Conservation (phyloP, 2,888 invertebrate species). For the Pyrocoelia pectoralis region DNA sequence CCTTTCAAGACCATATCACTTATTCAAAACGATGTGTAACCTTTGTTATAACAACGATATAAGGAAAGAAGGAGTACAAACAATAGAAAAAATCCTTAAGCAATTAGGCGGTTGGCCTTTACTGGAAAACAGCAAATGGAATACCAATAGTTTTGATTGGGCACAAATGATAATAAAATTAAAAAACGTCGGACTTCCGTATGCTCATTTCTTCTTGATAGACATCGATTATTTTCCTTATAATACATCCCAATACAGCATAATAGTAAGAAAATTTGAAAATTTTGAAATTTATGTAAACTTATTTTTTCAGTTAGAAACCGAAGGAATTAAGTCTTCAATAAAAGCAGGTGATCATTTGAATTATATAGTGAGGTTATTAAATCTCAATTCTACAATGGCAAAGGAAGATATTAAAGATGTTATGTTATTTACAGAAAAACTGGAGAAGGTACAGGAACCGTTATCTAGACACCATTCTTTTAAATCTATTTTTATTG, state of each 20-base stretch:
- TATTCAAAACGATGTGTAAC: conserved; percentile 85
- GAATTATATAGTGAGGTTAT: too few relatives aligned
- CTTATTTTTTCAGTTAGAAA: too few relatives aligned
- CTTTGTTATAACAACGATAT: conserved; percentile 81
- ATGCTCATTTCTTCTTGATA: conserved; percentile 78
- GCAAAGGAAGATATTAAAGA: too few relatives aligned
- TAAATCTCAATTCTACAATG: too few relatives aligned
- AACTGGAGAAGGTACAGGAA: too few relatives aligned
- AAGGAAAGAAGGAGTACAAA: conserved; percentile 77
- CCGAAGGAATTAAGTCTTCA: too few relatives aligned
- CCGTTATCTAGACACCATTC: too few relatives aligned
- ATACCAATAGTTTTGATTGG: conserved; percentile 78
- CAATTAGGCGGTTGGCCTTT: conserved; percentile 85
- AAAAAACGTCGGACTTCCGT: conserved; percentile 80
- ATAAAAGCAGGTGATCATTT: too few relatives aligned
- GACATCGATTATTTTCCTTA: conserved; percentile 22
- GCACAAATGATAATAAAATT: conserved; percentile 83
- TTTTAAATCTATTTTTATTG: too few relatives aligned
- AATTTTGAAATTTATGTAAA: not conserved
- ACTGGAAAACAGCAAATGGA: conserved; percentile 79
- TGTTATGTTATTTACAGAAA: too few relatives aligned
- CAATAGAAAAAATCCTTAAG: conserved; percentile 72
- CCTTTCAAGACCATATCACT: conserved; percentile 76
- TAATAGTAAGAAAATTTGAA: conserved; percentile 28
- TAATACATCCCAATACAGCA: conserved; percentile 33